Percentiles rank a stretch among this genome's conserved stretches.
Conservation (phyloP, 2,797 vertebrate species). For the Lophotriccus pileatus region DNA sequence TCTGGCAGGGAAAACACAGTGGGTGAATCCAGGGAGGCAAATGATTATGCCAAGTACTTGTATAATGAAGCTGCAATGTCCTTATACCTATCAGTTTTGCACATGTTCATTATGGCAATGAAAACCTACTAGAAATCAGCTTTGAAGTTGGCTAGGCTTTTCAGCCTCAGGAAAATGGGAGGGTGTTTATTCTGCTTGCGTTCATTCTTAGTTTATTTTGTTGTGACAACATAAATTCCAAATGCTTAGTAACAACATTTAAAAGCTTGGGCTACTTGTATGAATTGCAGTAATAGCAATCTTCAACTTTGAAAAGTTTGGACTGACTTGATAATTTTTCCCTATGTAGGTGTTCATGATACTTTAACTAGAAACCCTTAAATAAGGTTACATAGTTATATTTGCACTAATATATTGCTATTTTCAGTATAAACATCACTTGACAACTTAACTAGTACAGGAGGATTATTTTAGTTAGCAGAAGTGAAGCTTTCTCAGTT, state of each 20-base stretch:
- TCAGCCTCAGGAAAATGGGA: neutral
- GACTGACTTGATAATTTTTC: neutral
- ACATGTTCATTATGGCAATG: neutral
- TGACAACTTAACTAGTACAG: neutral
- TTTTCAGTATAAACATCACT: neutral
- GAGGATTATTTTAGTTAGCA: neutral
- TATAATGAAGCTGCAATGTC: neutral
- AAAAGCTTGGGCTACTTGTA: neutral
- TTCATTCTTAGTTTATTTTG: slow-evolving; percentile 12
- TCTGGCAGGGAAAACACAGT: neutral
- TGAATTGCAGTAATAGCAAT: accelerated
- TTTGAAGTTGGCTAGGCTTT: neutral
- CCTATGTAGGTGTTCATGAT: neutral
- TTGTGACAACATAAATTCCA: neutral
- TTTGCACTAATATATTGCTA: neutral
- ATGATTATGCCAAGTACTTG: neutral
- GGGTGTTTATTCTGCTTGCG: neutral
- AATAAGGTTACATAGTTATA: neutral
- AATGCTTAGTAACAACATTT: neutral
- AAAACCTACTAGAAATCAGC: neutral
- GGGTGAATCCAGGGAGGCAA: neutral
- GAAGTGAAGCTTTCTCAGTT: neutral
- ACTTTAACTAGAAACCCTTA: neutral
- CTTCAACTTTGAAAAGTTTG: neutral
- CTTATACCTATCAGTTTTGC: neutral